Conservation (phyloP, 2,797 vertebrate species). For the Poliocrania exsul region DNA sequence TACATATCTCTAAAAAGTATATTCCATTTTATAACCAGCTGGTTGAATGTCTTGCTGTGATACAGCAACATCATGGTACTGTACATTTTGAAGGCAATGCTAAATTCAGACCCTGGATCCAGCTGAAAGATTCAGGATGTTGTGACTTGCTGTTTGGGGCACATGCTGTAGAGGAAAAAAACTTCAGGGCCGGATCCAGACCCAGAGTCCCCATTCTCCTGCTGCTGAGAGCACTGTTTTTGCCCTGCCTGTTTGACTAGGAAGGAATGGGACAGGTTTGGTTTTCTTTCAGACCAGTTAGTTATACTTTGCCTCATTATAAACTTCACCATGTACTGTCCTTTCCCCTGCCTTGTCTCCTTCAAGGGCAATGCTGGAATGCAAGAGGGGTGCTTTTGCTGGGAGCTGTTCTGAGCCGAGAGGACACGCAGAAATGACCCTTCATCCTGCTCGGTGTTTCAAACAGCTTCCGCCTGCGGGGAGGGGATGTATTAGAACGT, state of each 20-base stretch:
- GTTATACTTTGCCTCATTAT: background rate
- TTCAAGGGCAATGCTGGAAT: background rate
- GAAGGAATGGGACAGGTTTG: background rate
- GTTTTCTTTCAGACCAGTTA: background rate
- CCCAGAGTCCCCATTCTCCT: background rate
- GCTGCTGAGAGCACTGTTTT: background rate
- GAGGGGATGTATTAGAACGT: background rate
- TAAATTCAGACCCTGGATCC: background rate
- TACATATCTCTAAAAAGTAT: background rate
- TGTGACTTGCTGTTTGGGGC: background rate
- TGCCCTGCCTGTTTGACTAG: background rate
- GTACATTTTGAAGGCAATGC: background rate
- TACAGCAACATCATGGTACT: background rate
- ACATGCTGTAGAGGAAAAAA: background rate
- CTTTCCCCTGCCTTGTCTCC: constrained; percentile 12
- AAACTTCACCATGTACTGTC: background rate
- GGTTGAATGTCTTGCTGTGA: background rate
- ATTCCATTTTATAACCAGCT: background rate
- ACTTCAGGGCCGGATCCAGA: background rate
- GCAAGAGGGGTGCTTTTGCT: background rate
- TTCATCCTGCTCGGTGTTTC: background rate
- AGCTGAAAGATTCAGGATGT: background rate
- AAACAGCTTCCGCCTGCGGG: background rate
- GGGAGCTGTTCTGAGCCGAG: background rate
- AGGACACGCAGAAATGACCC: background rate